These are phyloP conservation scores for Allophyes oxyacanthae DNA, from an alignment of 2,888 invertebrate genomes.

Conservation along the genomic window DNA sequence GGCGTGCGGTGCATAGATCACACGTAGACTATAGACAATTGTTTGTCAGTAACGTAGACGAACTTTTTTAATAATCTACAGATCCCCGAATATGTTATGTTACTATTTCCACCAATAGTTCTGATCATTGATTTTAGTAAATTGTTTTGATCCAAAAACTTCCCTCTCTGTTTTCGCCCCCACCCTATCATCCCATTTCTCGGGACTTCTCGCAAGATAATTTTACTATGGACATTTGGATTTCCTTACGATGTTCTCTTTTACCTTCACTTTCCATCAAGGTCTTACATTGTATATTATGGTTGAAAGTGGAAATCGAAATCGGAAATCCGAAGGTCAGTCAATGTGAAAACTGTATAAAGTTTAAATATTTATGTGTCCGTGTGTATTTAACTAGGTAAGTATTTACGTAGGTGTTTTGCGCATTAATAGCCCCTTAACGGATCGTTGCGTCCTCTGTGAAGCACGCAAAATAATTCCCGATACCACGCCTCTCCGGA, in stretches of 20 bases:
- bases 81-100: too few species aligned
- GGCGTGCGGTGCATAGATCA: too few species aligned
- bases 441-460: slow-evolving; percentile 22
- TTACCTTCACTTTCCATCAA: background rate
- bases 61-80: too few species aligned
- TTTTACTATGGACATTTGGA: background rate
- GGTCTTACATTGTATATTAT: slow-evolving; percentile 2
- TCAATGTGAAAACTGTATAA: background rate
- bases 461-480: slow-evolving; percentile 23
- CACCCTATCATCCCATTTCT: too few species aligned
- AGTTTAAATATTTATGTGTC: background rate
- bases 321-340: slow-evolving; percentile 7
- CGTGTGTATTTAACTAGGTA: background rate
- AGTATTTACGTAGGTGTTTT: background rate
- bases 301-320: slow-evolving; percentile 15
- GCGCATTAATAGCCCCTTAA: slow-evolving; percentile 26
- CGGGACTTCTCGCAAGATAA: too few species aligned
- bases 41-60: too few species aligned
- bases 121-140: too few species aligned
- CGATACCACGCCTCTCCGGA: slow-evolving; percentile 31
- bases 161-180: too few species aligned
- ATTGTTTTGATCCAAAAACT: too few species aligned
- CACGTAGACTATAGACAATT: too few species aligned
- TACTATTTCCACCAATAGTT: too few species aligned
- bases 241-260: background rate